These are phyloP conservation scores for Tiaroga cobitis DNA, from an alignment of 2,797 vertebrate species.

Conservation along the genomic window DNA sequence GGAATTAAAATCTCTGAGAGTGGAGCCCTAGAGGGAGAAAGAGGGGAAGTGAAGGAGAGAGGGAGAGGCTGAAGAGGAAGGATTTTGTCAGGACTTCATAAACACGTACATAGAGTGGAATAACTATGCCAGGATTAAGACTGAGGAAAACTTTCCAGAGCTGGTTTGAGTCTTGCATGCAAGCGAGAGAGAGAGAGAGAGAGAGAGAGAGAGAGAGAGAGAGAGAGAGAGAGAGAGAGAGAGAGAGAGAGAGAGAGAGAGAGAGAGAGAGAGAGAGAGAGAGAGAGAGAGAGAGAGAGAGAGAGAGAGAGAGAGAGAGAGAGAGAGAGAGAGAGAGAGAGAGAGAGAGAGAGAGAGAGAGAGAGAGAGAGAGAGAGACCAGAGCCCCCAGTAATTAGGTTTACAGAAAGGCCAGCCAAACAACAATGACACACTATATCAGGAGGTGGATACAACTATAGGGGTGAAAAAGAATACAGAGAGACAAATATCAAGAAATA, in stretches of 20 bases:
- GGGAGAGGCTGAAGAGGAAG: conserved; percentile 67
- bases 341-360: too few species aligned
- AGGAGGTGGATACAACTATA: conserved; percentile 44
- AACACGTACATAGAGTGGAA: conserved; percentile 74
- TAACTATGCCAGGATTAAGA: conserved; percentile 69
- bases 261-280: too few species aligned
- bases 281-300: too few species aligned
- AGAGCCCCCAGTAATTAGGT: conserved; percentile 78
- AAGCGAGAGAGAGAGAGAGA: conserved; percentile 69
- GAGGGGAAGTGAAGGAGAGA: conserved; percentile 61
- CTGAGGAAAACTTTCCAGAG: conserved; percentile 73
- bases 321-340: too few species aligned
- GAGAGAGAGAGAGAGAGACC: conserved; percentile 71
- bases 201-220: too few species aligned
- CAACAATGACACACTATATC: conserved; percentile 78
- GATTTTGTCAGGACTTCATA: conserved; percentile 80
- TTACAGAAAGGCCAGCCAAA: conserved; percentile 90
- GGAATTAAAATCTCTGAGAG: conserved; percentile 77
- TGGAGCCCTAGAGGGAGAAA: conserved; percentile 67
- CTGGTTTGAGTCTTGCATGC: conserved; percentile 58
- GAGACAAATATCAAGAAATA: conserved; percentile 36
- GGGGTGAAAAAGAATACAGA: conserved; percentile 14
- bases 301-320: too few species aligned
- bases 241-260: too few species aligned
- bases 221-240: too few species aligned